Evolutionary conservation across 2,113 vertebrate species (phyloP).

Genomic region (Eublepharis macularius): DNA sequence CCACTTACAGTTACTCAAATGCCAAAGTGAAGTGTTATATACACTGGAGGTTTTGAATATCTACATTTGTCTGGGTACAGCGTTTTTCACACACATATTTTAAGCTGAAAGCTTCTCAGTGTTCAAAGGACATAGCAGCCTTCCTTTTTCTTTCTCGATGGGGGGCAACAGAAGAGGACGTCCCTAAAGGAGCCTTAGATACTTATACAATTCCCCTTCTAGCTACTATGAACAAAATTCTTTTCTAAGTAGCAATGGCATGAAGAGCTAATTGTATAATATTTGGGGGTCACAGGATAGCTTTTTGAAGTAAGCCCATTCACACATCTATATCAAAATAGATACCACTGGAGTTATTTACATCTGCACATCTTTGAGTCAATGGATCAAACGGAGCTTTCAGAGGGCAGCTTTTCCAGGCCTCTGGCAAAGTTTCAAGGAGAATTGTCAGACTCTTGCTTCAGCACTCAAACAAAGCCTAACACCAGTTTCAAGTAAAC

Average conservation of each 20-base stretch:
- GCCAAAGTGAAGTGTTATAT: conserved; percentile 13
- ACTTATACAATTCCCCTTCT: background rate
- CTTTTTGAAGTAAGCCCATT: background rate
- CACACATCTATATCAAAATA: background rate
- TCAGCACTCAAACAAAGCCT: background rate
- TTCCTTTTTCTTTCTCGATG: conserved; percentile 13
- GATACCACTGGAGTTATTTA: background rate
- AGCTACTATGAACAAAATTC: background rate
- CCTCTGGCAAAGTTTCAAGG: background rate
- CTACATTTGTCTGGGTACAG: background rate
- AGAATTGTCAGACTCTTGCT: background rate
- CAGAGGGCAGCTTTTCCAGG: background rate
- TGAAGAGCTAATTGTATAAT: background rate
- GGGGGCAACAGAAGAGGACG: background rate
- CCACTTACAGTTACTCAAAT: conserved; percentile 19
- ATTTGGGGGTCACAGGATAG: background rate
- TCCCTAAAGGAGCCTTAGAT: background rate
- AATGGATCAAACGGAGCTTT: background rate
- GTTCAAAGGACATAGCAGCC: conserved; percentile 1
- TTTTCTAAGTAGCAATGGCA: conserved; percentile 1
- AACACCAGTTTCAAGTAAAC: background rate
- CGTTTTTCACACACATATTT: conserved; percentile 16
- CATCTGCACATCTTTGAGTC: background rate
- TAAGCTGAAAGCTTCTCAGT: conserved; percentile 15
- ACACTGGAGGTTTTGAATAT: conserved; percentile 11